Evolutionary conservation across 2,888 invertebrate species (phyloP).

Genomic region (Sarcophaga carnaria): DNA sequence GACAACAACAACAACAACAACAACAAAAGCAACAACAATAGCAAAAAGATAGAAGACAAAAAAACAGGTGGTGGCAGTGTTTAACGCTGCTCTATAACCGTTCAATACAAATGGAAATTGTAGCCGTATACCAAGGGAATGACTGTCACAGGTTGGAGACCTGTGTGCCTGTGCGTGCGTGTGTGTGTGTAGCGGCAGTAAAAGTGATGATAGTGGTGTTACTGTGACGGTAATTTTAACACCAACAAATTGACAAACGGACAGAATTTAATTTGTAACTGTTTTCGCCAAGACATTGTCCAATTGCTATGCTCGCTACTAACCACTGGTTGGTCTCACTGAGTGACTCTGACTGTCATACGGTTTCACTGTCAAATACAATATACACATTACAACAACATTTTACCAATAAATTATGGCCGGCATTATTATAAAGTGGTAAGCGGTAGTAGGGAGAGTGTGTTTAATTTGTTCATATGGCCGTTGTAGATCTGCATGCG

Average conservation of each 20-base stretch:
- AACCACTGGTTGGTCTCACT: neutral
- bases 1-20: conserved; percentile 36
- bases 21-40: neutral
- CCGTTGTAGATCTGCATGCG: neutral
- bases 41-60: conserved; percentile 10
- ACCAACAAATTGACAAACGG: conserved; percentile 32
- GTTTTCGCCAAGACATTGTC: neutral
- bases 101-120: conserved; percentile 1
- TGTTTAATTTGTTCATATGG: neutral
- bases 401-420: conserved; percentile 45
- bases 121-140: neutral
- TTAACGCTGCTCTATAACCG: conserved; percentile 13
- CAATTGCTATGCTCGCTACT: neutral
- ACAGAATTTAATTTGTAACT: neutral
- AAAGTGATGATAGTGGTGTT: conserved; percentile 54
- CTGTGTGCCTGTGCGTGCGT: neutral
- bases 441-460: neutral
- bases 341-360: conserved; percentile 7
- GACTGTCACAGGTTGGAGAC: too few species aligned
- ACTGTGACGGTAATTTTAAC: conserved; percentile 54
- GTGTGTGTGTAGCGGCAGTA: conserved; percentile 3
- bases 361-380: neutral
- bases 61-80: conserved; percentile 60
- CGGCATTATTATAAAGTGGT: neutral
- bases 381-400: conserved; percentile 4